Evolutionary conservation across 2,888 invertebrate species (phyloP), one percentile per base, ranked within the genome.

Genomic region (Brenthis hecate): DNA sequence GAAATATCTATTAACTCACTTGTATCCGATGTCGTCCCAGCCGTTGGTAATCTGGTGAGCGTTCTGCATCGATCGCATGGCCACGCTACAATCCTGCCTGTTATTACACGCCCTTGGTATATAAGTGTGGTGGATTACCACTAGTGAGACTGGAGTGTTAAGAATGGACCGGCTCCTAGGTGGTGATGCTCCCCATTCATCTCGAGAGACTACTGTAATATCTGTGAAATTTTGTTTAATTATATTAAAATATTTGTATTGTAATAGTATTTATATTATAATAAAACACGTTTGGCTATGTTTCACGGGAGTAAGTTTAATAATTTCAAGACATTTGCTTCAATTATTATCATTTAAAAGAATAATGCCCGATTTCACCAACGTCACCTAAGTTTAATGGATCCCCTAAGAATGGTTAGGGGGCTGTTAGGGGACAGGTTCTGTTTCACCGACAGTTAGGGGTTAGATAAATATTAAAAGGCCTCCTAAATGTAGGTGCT

Each of bases 111-210:
- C 94, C 0, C 84, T 85, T 0, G 96, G 95, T 53, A 86, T 83
- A 80, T 94, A 95, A 14, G 94, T 94, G 84, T 96, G 96, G 81
- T 96, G 96, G 70, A 96, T 95, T 66, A 96, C 93, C 36, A 96
- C 95, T 78, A 87, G 94, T 0, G 94, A 94, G 13, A 94, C 94
- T 0, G 95, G 95, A 16, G 89, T 93, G 55, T 75, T 68, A 80
- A 95, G 92, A 2, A 77, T 76, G 36, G 90, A 87, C n/a, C 89
- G 80, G 0, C 77, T 66, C 54, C 82, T 93, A 0, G 95, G 87
- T 2, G 91, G 84, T 43, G 89, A 83, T 0, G 94, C 96, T 0
- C 93, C 91, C 96, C 96, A 96, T 75, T 89, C 92, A 1, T 83
- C 82, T 19, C 94, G 87, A 0, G 92, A 64, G 19, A 77, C 73